Conservation (phyloP, 2,113 vertebrate genomes). For the Ramphastos sulfuratus region DNA sequence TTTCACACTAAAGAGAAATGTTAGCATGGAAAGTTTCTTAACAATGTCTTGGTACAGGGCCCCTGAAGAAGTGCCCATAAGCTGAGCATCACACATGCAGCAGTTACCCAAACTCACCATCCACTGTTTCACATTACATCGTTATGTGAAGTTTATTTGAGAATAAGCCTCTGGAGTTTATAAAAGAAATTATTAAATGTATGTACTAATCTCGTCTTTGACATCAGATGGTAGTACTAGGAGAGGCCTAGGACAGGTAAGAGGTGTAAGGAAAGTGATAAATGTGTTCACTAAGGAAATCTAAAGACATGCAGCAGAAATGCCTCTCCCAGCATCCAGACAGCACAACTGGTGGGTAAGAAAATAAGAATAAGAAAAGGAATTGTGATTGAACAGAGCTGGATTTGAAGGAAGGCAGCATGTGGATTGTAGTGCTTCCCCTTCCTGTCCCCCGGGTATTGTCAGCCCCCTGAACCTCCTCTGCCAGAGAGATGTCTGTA, state of each 20-base stretch:
- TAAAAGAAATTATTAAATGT: neutral
- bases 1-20: neutral
- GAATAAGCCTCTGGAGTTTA: neutral
- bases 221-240: neutral
- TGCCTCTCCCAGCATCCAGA: neutral
- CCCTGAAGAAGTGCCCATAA: neutral
- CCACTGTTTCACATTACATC: neutral
- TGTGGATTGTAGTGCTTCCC: accelerated
- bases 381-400: neutral
- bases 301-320: neutral
- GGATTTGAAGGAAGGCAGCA: neutral
- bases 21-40: neutral
- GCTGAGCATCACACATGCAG: neutral
- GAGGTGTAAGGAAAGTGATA: neutral
- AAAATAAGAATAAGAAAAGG: neutral
- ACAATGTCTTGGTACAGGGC: neutral
- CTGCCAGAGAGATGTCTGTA: accelerated
- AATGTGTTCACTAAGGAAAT: neutral
- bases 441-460: neutral
- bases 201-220: neutral
- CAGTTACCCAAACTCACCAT: neutral
- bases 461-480: neutral
- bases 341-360: neutral
- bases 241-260: neutral
- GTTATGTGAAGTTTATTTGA: neutral